Evolutionary conservation across 2,113 vertebrate genomes (phyloP).

Genomic region (Furnarius figulus): DNA sequence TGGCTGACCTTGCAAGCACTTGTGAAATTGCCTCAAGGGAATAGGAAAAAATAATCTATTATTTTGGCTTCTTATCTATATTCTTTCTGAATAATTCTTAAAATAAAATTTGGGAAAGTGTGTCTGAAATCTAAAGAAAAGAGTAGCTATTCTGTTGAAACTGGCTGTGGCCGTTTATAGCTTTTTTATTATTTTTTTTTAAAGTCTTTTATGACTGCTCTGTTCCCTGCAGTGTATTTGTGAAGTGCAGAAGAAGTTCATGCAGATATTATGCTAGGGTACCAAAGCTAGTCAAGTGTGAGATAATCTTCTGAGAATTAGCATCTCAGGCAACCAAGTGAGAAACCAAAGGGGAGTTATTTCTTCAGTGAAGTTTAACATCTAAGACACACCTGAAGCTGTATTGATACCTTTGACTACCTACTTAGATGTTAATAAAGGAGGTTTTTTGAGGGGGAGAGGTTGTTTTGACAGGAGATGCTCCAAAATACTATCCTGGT

Average conservation of each 20-base stretch:
- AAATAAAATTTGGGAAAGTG: constrained; percentile 52
- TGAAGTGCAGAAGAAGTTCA: constrained; percentile 73
- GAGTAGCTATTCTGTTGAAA: constrained; percentile 57
- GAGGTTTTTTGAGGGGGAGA: neutral
- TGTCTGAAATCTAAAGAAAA: constrained; percentile 66
- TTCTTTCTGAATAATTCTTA: constrained; percentile 35
- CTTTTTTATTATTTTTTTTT: neutral
- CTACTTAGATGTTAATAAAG: constrained; percentile 36
- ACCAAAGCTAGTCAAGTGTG: constrained; percentile 66
- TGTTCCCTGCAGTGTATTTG: constrained; percentile 61
- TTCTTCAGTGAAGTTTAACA: constrained; percentile 63
- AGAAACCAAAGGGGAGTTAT: constrained; percentile 67
- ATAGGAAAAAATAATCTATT: neutral
- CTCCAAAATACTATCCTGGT: neutral
- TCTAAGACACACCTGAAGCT: constrained; percentile 50
- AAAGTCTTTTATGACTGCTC: constrained; percentile 42
- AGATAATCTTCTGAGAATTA: constrained; percentile 78
- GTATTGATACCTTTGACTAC: constrained; percentile 25
- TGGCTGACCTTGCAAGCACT: neutral
- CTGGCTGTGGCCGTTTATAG: constrained; percentile 45
- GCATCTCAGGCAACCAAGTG: constrained; percentile 58
- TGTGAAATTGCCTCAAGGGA: neutral
- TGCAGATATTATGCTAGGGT: constrained; percentile 67
- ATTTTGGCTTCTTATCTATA: neutral
- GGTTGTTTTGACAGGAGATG: neutral